These are phyloP conservation scores for Pipistrellus pipistrellus DNA, from an alignment of 2,797 vertebrate species.

Conservation along the genomic window DNA sequence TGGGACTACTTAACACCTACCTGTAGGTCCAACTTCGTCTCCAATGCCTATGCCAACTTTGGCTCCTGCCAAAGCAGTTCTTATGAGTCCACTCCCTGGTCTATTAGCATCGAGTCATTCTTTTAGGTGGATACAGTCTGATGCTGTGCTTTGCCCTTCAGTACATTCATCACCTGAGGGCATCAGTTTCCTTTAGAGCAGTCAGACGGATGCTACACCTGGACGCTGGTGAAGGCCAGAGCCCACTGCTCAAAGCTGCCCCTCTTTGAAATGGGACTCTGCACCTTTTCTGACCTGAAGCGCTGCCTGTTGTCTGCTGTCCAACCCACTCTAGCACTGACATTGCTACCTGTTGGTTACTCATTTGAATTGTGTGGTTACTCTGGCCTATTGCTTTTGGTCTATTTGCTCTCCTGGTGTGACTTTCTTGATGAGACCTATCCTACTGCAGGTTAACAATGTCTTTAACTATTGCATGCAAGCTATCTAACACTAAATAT, in stretches of 20 bases:
- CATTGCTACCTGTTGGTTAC: neutral
- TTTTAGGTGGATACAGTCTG: neutral
- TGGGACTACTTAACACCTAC: constrained; percentile 69
- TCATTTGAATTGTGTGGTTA: neutral
- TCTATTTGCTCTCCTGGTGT: neutral
- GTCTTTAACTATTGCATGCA: neutral
- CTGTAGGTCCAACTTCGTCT: constrained; percentile 43
- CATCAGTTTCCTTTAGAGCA: neutral
- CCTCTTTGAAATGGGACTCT: neutral
- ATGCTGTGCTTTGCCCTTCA: neutral
- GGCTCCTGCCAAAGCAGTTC: neutral
- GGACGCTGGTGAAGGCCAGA: neutral
- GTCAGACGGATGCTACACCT: neutral
- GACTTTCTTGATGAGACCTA: neutral
- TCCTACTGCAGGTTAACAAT: neutral
- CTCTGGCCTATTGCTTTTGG: neutral
- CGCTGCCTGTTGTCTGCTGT: neutral
- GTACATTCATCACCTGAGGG: neutral
- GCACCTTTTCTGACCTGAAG: neutral
- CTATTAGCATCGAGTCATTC: neutral
- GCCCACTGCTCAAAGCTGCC: neutral
- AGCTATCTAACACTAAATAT: neutral
- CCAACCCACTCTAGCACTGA: fast-evolving
- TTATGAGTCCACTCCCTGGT: neutral
- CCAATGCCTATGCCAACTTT: constrained; percentile 14